Conservation (phyloP, 2,888 invertebrate genomes). For the Lepidocyrtinus sp. region DNA sequence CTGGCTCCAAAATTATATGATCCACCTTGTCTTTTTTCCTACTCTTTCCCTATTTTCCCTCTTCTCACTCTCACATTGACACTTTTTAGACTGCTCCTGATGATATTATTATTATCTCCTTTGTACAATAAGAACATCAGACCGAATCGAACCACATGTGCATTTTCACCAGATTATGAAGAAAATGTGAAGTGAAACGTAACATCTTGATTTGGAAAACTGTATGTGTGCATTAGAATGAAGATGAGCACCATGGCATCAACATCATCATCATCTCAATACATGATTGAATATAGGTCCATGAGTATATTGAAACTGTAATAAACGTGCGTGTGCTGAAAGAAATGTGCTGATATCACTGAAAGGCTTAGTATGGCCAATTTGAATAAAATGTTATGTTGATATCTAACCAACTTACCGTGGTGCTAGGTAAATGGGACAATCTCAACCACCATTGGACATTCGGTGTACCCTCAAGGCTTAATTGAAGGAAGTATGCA, state of each 20-base stretch:
- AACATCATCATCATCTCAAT: background rate
- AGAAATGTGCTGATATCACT: too few relatives aligned
- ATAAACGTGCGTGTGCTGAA: too few relatives aligned
- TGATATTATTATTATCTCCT: constrained; percentile 15
- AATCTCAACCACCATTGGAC: constrained; percentile 57
- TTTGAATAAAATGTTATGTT: background rate
- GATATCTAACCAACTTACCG: background rate
- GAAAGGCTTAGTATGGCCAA: too few relatives aligned
- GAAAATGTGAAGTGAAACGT: constrained; percentile 17
- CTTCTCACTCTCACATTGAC: background rate
- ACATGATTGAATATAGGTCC: background rate
- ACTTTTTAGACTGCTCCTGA: constrained; percentile 19
- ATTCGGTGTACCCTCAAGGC: constrained; percentile 47
- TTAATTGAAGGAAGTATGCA: constrained; percentile 54
- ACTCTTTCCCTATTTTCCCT: background rate
- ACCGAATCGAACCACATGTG: background rate
- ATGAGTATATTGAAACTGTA: background rate
- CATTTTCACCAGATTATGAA: background rate
- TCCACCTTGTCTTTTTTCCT: background rate
- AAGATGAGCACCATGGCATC: background rate
- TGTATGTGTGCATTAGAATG: background rate
- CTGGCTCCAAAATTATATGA: constrained; percentile 7
- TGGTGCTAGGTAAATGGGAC: constrained; percentile 64
- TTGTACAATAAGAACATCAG: background rate
- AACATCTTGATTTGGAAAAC: constrained; percentile 26